Percentiles rank a stretch among this genome's conserved stretches.
phyloP scores from a whole-genome alignment of 2,888 invertebrate genomes.

The Enchytraeus crypticus region DNA sequence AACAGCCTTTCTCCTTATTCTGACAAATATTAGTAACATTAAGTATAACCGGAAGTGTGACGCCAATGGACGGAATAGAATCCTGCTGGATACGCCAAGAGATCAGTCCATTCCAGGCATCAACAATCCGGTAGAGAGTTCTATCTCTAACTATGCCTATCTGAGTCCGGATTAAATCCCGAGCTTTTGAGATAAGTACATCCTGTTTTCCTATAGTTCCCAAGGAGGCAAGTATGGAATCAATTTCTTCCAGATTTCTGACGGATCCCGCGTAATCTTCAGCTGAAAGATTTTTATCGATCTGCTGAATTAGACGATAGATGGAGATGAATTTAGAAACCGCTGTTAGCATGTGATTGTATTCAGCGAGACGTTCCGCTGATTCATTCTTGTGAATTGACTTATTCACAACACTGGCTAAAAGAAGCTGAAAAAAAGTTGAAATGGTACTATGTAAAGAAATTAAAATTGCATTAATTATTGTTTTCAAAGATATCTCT shows the following conservation, averaged over 20 bases:
- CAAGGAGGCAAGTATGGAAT: not conserved
- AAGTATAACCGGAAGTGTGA: not conserved
- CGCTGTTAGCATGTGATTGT: not conserved
- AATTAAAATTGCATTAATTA: no score
- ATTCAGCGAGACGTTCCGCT: not conserved
- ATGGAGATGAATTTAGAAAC: not conserved
- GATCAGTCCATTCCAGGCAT: not conserved
- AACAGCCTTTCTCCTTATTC: not conserved
- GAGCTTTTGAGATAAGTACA: not conserved
- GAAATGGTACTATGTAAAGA: no score
- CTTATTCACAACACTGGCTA: not conserved
- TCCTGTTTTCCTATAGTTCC: not conserved
- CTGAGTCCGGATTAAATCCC: not conserved
- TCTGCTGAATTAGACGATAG: not conserved
- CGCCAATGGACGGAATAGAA: not conserved
- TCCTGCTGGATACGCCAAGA: not conserved
- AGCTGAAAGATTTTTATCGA: not conserved
- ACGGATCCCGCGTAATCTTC: not conserved
- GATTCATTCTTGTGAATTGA: not conserved
- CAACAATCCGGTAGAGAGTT: not conserved
- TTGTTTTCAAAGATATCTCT: no score
- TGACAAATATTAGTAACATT: not conserved
- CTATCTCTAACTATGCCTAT: not conserved
- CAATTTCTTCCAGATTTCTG: not conserved
- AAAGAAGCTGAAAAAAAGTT: no score